Percentiles rank a stretch among this genome's conserved stretches.
Conservation (phyloP, 2,888 invertebrate genomes). For the Caenorhabditis macrosperma region DNA sequence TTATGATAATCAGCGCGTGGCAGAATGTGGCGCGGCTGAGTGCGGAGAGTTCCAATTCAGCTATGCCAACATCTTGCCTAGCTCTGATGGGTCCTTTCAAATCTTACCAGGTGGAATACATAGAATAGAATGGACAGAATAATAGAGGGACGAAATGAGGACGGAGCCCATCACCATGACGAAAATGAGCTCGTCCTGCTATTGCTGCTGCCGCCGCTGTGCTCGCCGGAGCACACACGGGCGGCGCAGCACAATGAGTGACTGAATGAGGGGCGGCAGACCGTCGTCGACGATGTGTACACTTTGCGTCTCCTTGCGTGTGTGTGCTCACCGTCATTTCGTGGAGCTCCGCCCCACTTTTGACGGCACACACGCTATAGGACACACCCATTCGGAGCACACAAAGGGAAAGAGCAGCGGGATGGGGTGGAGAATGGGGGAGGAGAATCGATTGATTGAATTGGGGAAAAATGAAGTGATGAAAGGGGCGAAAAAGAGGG, state of each 20-base stretch:
- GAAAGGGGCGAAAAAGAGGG: too few species aligned
- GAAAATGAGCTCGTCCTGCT: too few species aligned
- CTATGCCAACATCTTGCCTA: slow-evolving; percentile 82
- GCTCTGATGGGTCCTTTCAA: slow-evolving; percentile 64
- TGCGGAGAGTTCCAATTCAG: slow-evolving; percentile 74
- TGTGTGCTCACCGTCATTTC: slow-evolving; percentile 19
- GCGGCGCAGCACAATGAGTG: not conserved
- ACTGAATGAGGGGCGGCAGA: not conserved
- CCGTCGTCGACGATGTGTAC: not conserved
- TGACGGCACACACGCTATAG: slow-evolving; percentile 8
- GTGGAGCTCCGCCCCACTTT: slow-evolving; percentile 12
- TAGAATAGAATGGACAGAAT: slow-evolving; percentile 8
- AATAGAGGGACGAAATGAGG: too few species aligned
- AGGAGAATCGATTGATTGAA: too few species aligned
- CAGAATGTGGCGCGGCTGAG: slow-evolving; percentile 81
- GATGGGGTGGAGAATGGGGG: too few species aligned
- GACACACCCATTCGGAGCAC: slow-evolving; percentile 16
- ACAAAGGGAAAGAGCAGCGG: too few species aligned
- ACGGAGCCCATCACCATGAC: not conserved
- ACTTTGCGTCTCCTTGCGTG: not conserved
- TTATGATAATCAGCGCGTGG: slow-evolving; percentile 50
- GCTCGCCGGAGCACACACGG: not conserved
- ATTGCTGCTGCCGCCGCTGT: too few species aligned
- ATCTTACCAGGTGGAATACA: not conserved
- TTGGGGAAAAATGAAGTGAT: too few species aligned